Evolutionary conservation across 2,888 invertebrate species (phyloP).

Genomic region (Neocrepidodera transversa): DNA sequence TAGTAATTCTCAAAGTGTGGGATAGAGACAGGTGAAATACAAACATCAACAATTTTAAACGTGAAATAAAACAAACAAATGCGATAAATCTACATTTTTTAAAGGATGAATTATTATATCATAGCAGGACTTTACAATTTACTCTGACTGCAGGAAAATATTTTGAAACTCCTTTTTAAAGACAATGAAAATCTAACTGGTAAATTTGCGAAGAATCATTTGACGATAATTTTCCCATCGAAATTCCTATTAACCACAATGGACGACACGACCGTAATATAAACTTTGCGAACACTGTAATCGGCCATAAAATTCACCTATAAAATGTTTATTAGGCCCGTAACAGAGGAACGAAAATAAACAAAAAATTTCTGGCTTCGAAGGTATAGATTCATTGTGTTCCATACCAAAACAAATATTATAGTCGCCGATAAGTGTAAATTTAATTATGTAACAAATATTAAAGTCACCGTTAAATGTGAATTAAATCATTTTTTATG

Average conservation of each 20-base stretch:
- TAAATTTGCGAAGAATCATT: background rate
- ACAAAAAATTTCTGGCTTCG: background rate
- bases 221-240: background rate
- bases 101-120: no score
- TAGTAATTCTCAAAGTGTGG: no score
- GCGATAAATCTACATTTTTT: no score
- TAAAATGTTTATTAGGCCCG: slow-evolving; percentile 21
- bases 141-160: no score
- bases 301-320: slow-evolving; percentile 13
- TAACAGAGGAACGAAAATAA: slow-evolving; percentile 22
- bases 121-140: no score
- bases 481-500: no score
- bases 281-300: slow-evolving; percentile 9
- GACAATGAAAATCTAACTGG: background rate
- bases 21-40: no score
- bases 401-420: background rate
- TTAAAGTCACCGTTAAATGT: no score
- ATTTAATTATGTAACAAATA: no score
- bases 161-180: no score
- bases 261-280: background rate
- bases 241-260: background rate
- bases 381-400: background rate
- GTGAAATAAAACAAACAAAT: no score
- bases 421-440: background rate
- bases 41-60: no score